Percentiles rank a stretch among this genome's conserved stretches.
These are phyloP conservation scores for Taphrorychus bicolor DNA, from an alignment of 2,888 invertebrate genomes.

Conservation along the genomic window DNA sequence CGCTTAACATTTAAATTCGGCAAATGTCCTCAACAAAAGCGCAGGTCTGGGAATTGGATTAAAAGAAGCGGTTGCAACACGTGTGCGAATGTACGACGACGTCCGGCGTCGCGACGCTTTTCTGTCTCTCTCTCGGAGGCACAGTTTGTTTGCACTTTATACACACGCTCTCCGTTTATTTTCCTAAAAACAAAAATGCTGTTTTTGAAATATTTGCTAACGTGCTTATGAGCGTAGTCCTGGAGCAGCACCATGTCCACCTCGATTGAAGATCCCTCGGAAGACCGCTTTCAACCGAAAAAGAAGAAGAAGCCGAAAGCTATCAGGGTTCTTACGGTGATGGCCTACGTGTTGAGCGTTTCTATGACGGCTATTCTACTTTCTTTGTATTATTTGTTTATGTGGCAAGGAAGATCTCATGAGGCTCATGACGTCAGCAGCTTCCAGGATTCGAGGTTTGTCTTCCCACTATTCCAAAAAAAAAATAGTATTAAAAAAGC, in stretches of 20 bases:
- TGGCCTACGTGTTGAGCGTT: slow-evolving; percentile 83
- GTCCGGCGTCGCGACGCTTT: background rate
- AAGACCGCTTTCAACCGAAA: slow-evolving; percentile 46
- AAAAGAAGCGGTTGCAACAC: background rate
- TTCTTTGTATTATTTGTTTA: slow-evolving; percentile 81
- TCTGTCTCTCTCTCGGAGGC: background rate
- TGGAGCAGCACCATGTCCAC: too few species aligned
- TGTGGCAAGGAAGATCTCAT: slow-evolving; percentile 76
- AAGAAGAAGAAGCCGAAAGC: slow-evolving; percentile 54
- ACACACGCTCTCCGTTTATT: background rate
- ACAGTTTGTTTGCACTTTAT: background rate
- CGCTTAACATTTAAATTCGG: background rate
- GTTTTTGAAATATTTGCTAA: background rate
- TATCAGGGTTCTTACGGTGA: slow-evolving; percentile 76
- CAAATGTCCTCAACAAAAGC: background rate
- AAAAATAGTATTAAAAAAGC: too few species aligned
- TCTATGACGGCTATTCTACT: slow-evolving; percentile 84
- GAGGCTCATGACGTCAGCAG: slow-evolving; percentile 38
- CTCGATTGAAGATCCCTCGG: background rate
- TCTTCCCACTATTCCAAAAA: background rate
- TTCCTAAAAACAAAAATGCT: background rate
- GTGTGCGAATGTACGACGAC: background rate
- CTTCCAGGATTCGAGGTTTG: background rate
- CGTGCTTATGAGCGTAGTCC: background rate
- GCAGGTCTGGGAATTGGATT: background rate